Percentiles rank a stretch among this genome's conserved stretches.
Conservation (phyloP, 2,113 vertebrate genomes). For the Aleadryas rufinucha region DNA sequence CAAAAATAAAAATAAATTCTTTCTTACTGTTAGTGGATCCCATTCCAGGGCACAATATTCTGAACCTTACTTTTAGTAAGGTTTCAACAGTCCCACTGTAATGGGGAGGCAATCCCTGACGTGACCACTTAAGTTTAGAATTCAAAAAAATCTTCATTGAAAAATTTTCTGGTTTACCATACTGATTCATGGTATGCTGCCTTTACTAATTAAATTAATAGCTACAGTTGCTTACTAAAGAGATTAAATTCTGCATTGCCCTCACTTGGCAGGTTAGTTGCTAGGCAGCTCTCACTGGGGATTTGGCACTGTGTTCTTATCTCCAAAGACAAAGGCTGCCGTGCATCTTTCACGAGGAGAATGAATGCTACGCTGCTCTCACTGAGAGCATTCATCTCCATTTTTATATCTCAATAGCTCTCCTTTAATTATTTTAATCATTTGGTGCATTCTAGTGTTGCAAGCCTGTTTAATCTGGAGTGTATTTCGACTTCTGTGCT, state of each 20-base stretch:
- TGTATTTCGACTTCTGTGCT: neutral
- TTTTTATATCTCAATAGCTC: slow-evolving; percentile 65
- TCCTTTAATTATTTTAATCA: slow-evolving; percentile 64
- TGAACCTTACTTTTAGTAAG: slow-evolving; percentile 4
- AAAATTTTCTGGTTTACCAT: slow-evolving; percentile 33
- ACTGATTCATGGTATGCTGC: slow-evolving; percentile 65
- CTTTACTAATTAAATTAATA: slow-evolving; percentile 79
- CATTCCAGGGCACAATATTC: neutral
- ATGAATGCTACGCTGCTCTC: slow-evolving; percentile 10
- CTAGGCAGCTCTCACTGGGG: slow-evolving; percentile 65
- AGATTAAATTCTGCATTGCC: slow-evolving; percentile 65
- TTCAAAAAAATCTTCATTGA: slow-evolving; percentile 60
- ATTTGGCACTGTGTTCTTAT: slow-evolving; percentile 22
- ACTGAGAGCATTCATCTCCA: slow-evolving; percentile 17
- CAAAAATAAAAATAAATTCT: neutral
- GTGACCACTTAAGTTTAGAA: slow-evolving; percentile 41
- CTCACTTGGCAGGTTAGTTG: slow-evolving; percentile 55
- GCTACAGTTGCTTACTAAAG: slow-evolving; percentile 69
- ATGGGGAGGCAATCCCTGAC: neutral
- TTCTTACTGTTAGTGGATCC: neutral
- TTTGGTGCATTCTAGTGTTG: slow-evolving; percentile 46
- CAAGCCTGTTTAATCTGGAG: slow-evolving; percentile 44
- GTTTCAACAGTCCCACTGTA: neutral
- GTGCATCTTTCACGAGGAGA: slow-evolving; percentile 19
- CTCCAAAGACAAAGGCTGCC: slow-evolving; percentile 13